Evolutionary conservation across 1,140 invertebrate species (phyloP).

Genomic region (Zaprionus camerounensis): DNA sequence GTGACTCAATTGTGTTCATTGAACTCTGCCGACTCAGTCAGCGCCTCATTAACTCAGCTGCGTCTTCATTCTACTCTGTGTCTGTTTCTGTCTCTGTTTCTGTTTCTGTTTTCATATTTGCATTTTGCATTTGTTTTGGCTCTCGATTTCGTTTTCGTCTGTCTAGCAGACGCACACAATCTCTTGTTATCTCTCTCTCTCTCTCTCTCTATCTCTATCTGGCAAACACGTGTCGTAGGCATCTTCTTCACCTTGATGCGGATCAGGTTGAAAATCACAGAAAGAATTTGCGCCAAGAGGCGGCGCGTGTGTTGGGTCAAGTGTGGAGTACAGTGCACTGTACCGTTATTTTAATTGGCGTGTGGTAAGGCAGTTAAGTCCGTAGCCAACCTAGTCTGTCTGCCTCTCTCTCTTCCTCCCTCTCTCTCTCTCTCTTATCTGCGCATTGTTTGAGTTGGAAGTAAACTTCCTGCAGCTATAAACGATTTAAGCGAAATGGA

Average conservation of each 20-base stretch:
- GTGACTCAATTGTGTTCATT: slow-evolving; percentile 48
- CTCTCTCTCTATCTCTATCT: not conserved
- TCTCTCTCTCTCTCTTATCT: not conserved
- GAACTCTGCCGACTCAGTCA: slow-evolving; percentile 40
- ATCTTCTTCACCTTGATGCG: not conserved
- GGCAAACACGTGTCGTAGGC: not conserved
- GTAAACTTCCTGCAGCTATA: slow-evolving; percentile 1
- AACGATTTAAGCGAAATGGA: not conserved
- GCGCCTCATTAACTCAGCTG: slow-evolving; percentile 55
- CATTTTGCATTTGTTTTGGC: slow-evolving; percentile 10
- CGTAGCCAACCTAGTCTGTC: not conserved
- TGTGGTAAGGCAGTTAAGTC: not conserved
- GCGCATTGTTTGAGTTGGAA: not conserved
- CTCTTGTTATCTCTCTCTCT: not conserved
- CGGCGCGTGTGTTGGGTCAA: slow-evolving; percentile 4
- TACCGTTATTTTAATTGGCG: not conserved
- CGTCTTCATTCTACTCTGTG: not conserved
- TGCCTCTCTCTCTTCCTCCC: not conserved
- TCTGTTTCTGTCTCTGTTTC: not conserved
- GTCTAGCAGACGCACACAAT: not conserved
- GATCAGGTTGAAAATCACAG: not conserved
- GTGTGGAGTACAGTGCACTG: not conserved
- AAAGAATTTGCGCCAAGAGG: not conserved
- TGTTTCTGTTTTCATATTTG: slow-evolving; percentile 6
- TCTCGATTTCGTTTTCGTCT: slow-evolving; percentile 5